Evolutionary conservation across 2,113 vertebrate genomes (phyloP).

Genomic region (Phaetusa simplex): DNA sequence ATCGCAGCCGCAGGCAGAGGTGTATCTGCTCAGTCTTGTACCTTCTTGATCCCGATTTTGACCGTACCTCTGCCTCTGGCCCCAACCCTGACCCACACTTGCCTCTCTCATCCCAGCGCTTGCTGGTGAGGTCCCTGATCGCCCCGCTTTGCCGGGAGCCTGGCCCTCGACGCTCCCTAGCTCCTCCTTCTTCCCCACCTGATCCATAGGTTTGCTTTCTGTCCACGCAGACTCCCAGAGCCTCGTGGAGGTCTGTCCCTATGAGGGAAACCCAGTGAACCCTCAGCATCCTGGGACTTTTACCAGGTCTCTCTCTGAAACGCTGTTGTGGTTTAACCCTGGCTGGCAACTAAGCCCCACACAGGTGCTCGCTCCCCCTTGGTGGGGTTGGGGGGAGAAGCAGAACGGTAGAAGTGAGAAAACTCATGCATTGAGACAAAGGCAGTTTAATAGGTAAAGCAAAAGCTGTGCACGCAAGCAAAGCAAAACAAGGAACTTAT

Average conservation of each 20-base stretch:
- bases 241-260: background rate
- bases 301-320: background rate
- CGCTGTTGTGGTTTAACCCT: background rate
- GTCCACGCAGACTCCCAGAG: background rate
- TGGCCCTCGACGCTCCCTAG: accelerated
- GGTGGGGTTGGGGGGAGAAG: background rate
- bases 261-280: background rate
- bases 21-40: accelerated
- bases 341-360: accelerated
- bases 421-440: background rate
- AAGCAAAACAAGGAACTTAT: background rate
- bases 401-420: background rate
- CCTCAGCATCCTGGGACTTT: background rate
- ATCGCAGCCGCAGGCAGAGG: background rate
- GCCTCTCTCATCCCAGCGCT: accelerated
- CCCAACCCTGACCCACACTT: background rate
- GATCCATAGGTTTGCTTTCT: background rate
- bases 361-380: accelerated
- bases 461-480: accelerated
- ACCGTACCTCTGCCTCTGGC: background rate
- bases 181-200: background rate
- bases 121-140: background rate
- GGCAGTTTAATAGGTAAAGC: background rate
- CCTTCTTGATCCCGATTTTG: background rate
- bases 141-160: background rate